Base-by-base conservation (phyloP, 2,888 invertebrate species). In the Leptogaster cylindrica region DNA sequence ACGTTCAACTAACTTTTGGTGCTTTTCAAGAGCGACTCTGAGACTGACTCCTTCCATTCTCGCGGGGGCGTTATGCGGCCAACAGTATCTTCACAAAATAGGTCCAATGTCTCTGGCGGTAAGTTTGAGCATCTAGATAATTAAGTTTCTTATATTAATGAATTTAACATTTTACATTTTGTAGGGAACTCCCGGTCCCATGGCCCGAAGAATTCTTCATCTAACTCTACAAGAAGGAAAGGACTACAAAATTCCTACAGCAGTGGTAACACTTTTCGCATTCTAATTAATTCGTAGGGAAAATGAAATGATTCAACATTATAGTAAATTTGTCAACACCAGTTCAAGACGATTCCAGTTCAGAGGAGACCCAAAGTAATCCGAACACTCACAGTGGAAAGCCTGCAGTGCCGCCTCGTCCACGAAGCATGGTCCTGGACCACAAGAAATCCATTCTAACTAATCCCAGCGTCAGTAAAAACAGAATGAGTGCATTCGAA, bases 51-150 rank as follows among this genome's bases (percentile, higher is more conserved):
- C 0, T 83, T 84, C 44, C 84, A 81, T 25, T 77, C 84, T 6
- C 82, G 82, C 73, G 86, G 83, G 68, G 85, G 89, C 28, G 82
- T 91, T 23, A 89, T 91, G 88, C 81, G 91, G 68, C 91, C 92
- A 1, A 91, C 92, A 2, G 90, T 91, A 72, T 90, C 90, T 71
- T 92, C 91, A 0, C 89, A 91, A 81, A 92, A 91, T 81, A 91
- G 93, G 78, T 86, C 84, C 61, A 84, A 81, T 77, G 82, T 82
- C 52, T 75, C 78, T 2, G 76, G 73, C 36, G 75, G 80, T 81
- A 73, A 69, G n/a, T n/a, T n/a, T n/a, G n/a, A n/a, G n/a, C n/a
- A n/a, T n/a, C n/a, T n/a, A n/a, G n/a, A n/a, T n/a, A n/a, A n/a
- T n/a, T n/a, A n/a, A n/a, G n/a, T 8, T 36, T 16, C 14, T 16